These are phyloP conservation scores for Protodeltote pygarga DNA, from an alignment of 2,888 invertebrate species.

Conservation along the genomic window DNA sequence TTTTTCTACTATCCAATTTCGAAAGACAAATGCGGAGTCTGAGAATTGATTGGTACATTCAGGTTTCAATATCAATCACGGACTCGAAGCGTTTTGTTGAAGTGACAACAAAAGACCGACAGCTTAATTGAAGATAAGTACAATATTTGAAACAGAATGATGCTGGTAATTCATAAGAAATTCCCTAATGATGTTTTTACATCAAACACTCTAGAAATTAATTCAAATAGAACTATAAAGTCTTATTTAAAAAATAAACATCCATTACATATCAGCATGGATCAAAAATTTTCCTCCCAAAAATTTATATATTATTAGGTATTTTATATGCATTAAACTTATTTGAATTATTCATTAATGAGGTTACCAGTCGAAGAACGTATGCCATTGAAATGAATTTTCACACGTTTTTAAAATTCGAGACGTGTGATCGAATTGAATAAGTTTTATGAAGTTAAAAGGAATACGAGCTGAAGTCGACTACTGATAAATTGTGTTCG, in stretches of 20 bases:
- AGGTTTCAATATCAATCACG: constrained; percentile 43
- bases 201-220: constrained; percentile 1
- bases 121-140: constrained; percentile 20
- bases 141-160: constrained; percentile 14
- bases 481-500: constrained; percentile 26
- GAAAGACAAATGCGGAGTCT: constrained; percentile 54
- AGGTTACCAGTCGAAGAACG: constrained; percentile 8
- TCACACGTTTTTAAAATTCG: constrained; percentile 31
- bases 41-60: constrained; percentile 37
- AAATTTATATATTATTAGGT: too few species aligned
- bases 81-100: constrained; percentile 38
- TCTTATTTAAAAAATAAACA: too few species aligned
- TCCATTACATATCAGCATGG: too few species aligned
- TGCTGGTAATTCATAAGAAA: constrained; percentile 12
- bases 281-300: too few species aligned
- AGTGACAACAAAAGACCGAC: constrained; percentile 19
- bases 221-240: too few species aligned
- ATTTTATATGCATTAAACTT: constrained; percentile 26
- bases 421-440: constrained; percentile 14
- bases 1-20: constrained; percentile 52
- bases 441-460: constrained; percentile 23
- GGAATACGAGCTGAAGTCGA: constrained; percentile 11
- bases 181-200: constrained; percentile 12
- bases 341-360: constrained; percentile 33
- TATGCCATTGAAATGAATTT: constrained; percentile 28